Base-by-base conservation (phyloP, 2,113 vertebrate species). In the Apodemus sylvaticus region DNA sequence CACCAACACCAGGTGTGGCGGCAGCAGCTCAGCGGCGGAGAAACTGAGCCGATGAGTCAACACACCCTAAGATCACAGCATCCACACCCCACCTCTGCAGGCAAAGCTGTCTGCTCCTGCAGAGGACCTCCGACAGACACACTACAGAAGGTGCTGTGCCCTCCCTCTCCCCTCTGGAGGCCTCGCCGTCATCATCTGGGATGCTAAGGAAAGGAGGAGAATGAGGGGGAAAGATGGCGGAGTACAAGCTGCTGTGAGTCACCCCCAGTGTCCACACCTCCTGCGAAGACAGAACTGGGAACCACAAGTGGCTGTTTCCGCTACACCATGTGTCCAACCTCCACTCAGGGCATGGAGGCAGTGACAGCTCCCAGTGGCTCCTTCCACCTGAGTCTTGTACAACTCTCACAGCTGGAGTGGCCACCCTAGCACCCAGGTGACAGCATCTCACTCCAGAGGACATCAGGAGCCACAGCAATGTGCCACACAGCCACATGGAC, bases 101-200 rank as follows among this genome's bases (percentile, higher is more conserved):
- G 9, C 34, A 55, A 5, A 42, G 68, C 31, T 31, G 4, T 17
- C 8, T 71, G 70, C 31, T 71, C 10, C 26, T 34, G 45, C 45
- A 86, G 5, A 58, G 60, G 48, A 19, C 48, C 39, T 29, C 1
- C 22, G 66, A 29, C 3, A 17, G 42, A 8, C 3, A 24, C 22
- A 31, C 48, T 3, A 0, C 2, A 53, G 39, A 22, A 31, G 26
- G 55, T n/a, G 4, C 14, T 5, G 17, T 36, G 8, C 14, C 73
- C 24, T n/a, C 66, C 48, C 6, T 0, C n/a, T 19, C 9, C 48
- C 9, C 42, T 62, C 16, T 0, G 39, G 3, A 29, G 0, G 0
- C 13, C 66, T 1, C n/a, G 45, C 24, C 34, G 73, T 77, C 45
- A 8, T 10, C 17, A 13, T 10, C 4, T 71, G 29, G 20, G 6